A percentile compares a stretch with the other conserved stretches of the same genome.
phyloP scores from a whole-genome alignment of 2,797 vertebrate species.

The Dipus sagitta region DNA sequence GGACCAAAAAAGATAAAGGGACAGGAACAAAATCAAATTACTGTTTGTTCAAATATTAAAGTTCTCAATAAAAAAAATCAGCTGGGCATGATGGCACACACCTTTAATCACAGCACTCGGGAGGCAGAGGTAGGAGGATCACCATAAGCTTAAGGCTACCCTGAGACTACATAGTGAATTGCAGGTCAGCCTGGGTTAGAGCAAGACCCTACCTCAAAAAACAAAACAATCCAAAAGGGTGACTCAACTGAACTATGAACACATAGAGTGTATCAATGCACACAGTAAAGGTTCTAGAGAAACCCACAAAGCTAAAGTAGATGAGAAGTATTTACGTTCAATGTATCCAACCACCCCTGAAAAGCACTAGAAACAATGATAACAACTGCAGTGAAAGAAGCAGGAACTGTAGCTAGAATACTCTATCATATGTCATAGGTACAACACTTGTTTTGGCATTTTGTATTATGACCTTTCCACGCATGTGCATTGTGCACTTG shows the following conservation, averaged over 20 bases:
- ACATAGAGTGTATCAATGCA: neutral
- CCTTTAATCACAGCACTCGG: too few species aligned
- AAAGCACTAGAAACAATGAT: neutral
- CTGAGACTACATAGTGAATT: too few species aligned
- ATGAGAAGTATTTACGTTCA: neutral
- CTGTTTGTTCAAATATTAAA: too few species aligned
- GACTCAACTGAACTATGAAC: constrained; percentile 11
- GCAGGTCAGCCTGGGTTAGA: too few species aligned
- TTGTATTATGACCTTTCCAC: neutral
- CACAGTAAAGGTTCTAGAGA: constrained; percentile 4
- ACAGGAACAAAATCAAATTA: too few species aligned
- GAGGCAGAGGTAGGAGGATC: too few species aligned
- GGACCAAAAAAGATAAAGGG: too few species aligned
- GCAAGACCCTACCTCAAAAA: too few species aligned
- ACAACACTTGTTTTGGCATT: neutral
- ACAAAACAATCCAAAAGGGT: neutral
- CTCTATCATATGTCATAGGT: neutral
- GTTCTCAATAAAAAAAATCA: too few species aligned
- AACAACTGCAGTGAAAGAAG: neutral
- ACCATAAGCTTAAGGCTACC: too few species aligned
- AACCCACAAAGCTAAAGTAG: neutral
- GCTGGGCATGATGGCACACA: too few species aligned
- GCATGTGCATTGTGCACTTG: neutral
- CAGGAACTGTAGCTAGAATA: neutral
- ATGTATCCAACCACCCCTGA: neutral